phyloP scores from a whole-genome alignment of 2,888 invertebrate genomes.

The Nowickia ferox region DNA sequence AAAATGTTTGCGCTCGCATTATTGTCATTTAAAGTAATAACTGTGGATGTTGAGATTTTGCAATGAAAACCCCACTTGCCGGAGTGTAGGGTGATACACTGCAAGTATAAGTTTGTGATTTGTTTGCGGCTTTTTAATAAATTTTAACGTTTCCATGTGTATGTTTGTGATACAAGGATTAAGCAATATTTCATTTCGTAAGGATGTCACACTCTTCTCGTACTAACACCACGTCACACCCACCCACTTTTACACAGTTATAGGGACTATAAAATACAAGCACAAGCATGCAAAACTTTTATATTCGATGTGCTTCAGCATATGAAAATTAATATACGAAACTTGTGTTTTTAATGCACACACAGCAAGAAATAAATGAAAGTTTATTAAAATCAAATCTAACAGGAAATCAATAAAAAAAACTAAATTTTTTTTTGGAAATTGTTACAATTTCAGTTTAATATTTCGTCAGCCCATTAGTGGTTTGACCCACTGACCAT shows the following conservation, averaged over 20 bases:
- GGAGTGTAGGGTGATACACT: not conserved
- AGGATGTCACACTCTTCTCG: constrained; percentile 2
- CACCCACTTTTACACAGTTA: not conserved
- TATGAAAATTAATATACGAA: not conserved
- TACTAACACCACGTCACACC: not conserved
- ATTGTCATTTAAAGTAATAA: not conserved
- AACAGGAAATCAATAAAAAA: too few relatives aligned
- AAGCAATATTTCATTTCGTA: constrained; percentile 47
- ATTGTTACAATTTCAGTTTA: too few relatives aligned
- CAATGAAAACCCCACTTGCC: not conserved
- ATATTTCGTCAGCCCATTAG: too few relatives aligned
- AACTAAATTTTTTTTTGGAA: too few relatives aligned
- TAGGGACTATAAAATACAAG: constrained; percentile 23
- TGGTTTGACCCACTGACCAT: too few relatives aligned
- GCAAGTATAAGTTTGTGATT: not conserved
- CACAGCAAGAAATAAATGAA: constrained; percentile 4
- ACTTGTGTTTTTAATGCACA: not conserved
- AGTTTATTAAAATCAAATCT: too few relatives aligned
- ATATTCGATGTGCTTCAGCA: too few relatives aligned
- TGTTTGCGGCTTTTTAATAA: constrained; percentile 49
- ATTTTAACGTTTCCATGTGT: constrained; percentile 8
- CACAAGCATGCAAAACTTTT: constrained; percentile 3
- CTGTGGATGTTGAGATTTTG: not conserved
- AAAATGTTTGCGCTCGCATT: too few relatives aligned
- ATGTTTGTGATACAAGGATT: constrained; percentile 34